Evolutionary conservation across 2,888 invertebrate genomes (phyloP).

Genomic region (Odontothrips loti): DNA sequence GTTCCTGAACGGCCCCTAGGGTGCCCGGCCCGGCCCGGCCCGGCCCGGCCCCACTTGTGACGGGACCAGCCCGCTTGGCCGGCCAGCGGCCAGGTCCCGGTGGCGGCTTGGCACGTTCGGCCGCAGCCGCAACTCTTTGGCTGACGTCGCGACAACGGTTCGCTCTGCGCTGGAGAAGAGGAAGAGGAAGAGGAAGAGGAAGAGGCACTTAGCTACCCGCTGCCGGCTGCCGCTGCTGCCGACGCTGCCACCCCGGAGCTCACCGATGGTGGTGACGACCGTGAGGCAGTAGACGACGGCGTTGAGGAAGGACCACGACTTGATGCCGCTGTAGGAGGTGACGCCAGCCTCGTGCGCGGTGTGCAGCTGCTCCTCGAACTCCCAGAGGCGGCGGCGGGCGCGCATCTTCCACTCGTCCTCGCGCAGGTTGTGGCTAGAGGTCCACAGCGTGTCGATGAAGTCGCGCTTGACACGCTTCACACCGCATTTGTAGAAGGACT

Average conservation of each 20-base stretch:
- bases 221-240: neutral
- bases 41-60: too few relatives aligned
- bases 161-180: too few relatives aligned
- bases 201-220: too few relatives aligned
- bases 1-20: too few relatives aligned
- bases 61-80: too few relatives aligned
- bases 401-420: conserved; percentile 88
- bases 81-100: too few relatives aligned
- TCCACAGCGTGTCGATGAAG: conserved; percentile 79
- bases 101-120: neutral
- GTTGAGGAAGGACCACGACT: conserved; percentile 84
- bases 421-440: conserved; percentile 71
- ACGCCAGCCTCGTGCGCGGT: conserved; percentile 79
- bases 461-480: conserved; percentile 81
- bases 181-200: too few relatives aligned
- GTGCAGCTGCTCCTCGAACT: conserved; percentile 82
- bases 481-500: conserved; percentile 81
- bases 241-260: conserved; percentile 43
- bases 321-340: conserved; percentile 76
- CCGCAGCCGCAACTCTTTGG: neutral
- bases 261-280: conserved; percentile 85
- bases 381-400: conserved; percentile 72
- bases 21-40: neutral
- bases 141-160: too few relatives aligned
- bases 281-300: conserved; percentile 82